A percentile compares a stretch with the other conserved stretches of the same genome.
Evolutionary conservation across 2,797 vertebrate species (phyloP).

Genomic region (Salmo trutta): DNA sequence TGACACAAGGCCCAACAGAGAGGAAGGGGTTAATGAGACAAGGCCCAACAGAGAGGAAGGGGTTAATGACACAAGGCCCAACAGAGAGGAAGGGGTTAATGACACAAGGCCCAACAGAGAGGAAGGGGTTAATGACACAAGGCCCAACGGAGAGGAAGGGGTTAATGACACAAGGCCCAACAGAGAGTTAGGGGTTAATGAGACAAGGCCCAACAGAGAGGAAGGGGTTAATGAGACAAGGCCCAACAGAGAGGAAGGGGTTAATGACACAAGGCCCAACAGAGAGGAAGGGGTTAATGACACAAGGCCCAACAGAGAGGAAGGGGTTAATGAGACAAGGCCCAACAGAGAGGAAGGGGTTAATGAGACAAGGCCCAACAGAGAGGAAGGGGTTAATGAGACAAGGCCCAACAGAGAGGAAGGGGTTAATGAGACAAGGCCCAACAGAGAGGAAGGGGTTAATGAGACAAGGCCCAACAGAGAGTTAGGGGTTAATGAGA

Average conservation of each 20-base stretch:
- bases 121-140: constrained; percentile 7
- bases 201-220: not conserved
- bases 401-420: constrained; percentile 5
- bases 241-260: constrained; percentile 5
- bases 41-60: constrained; percentile 17
- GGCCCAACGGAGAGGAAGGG: constrained; percentile 1
- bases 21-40: too few relatives aligned
- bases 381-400: too few relatives aligned
- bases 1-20: too few relatives aligned
- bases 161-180: not conserved
- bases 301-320: too few relatives aligned
- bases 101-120: not conserved
- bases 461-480: not conserved
- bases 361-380: too few relatives aligned
- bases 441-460: constrained; percentile 2
- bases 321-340: too few relatives aligned
- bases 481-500: constrained; percentile 13
- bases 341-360: too few relatives aligned
- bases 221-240: constrained; percentile 6
- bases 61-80: not conserved
- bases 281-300: constrained; percentile 1
- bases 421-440: not conserved
- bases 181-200: constrained; percentile 20
- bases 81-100: not conserved
- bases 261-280: not conserved